These are phyloP conservation scores for Agrotis exclamationis DNA, from an alignment of 2,888 invertebrate species.

Conservation along the genomic window DNA sequence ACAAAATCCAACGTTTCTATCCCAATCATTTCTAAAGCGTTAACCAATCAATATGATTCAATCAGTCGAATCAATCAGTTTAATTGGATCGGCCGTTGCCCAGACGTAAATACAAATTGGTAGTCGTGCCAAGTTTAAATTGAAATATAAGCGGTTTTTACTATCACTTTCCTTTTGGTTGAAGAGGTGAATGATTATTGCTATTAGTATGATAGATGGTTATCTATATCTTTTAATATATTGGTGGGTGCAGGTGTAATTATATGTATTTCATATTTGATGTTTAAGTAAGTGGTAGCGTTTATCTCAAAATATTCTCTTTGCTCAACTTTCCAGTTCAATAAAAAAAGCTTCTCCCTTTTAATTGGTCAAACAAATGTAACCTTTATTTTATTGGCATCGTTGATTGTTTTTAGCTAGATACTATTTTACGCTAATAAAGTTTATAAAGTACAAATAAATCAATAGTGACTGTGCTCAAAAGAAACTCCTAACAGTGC, in stretches of 20 bases:
- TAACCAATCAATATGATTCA: constrained; percentile 57
- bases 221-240: constrained; percentile 22
- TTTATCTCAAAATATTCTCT: not conserved
- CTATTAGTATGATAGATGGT: constrained; percentile 38
- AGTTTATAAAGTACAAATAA: no score
- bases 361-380: not conserved
- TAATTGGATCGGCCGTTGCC: constrained; percentile 48
- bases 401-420: no score
- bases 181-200: constrained; percentile 39
- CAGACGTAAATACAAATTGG: constrained; percentile 54
- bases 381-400: no score
- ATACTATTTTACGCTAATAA: no score
- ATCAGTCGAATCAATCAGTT: constrained; percentile 57
- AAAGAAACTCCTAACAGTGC: no score
- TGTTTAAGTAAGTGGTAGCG: not conserved
- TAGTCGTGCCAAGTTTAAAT: constrained; percentile 57
- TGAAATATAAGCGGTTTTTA: constrained; percentile 56
- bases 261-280: constrained; percentile 16
- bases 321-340: not conserved
- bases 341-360: not conserved
- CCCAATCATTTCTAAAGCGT: constrained; percentile 36
- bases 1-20: constrained; percentile 20
- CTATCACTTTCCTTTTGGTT: constrained; percentile 39
- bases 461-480: no score
- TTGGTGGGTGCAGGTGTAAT: constrained; percentile 21